These are phyloP conservation scores for Tribolium madens DNA, from an alignment of 1,140 invertebrate species.

Conservation along the genomic window DNA sequence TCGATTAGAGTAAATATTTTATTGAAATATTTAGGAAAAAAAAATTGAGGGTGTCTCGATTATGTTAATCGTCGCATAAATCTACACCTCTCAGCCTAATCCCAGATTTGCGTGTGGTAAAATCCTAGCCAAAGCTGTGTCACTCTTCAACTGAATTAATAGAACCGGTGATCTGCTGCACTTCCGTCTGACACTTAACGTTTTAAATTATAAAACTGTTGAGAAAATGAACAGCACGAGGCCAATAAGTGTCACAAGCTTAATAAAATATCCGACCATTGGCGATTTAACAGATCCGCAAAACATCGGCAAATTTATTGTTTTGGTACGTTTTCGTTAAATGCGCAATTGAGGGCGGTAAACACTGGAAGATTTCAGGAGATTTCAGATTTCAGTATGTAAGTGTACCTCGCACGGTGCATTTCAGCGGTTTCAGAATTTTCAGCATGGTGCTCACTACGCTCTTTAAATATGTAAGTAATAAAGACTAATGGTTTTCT, in stretches of 20 bases:
- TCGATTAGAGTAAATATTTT: too few relatives aligned
- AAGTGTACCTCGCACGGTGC: slow-evolving; percentile 15
- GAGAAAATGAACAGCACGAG: slow-evolving; percentile 25
- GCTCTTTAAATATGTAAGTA: slow-evolving; percentile 17
- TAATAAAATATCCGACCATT: not conserved
- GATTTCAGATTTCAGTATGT: not conserved
- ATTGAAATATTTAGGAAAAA: too few relatives aligned
- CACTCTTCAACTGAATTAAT: slow-evolving; percentile 11
- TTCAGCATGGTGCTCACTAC: slow-evolving; percentile 13
- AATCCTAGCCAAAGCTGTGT: slow-evolving; percentile 6
- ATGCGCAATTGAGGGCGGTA: slow-evolving; percentile 8
- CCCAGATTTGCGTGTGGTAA: not conserved
- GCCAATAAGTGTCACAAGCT: not conserved
- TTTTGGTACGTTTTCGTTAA: not conserved
- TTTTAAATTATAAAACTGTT: slow-evolving; percentile 15
- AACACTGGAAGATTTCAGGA: slow-evolving; percentile 33
- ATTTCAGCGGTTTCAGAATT: slow-evolving; percentile 7
- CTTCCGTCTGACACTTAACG: not conserved
- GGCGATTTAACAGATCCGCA: not conserved
- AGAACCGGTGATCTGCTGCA: slow-evolving; percentile 7
- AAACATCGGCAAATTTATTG: slow-evolving; percentile 22
- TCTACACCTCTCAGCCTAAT: not conserved
- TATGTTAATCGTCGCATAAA: not conserved
- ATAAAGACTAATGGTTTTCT: not conserved
- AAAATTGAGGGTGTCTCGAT: too few relatives aligned